phyloP scores from a whole-genome alignment of 37 sponge, comb jelly and placozoan genomes.

The Chondrosia reniformis region DNA sequence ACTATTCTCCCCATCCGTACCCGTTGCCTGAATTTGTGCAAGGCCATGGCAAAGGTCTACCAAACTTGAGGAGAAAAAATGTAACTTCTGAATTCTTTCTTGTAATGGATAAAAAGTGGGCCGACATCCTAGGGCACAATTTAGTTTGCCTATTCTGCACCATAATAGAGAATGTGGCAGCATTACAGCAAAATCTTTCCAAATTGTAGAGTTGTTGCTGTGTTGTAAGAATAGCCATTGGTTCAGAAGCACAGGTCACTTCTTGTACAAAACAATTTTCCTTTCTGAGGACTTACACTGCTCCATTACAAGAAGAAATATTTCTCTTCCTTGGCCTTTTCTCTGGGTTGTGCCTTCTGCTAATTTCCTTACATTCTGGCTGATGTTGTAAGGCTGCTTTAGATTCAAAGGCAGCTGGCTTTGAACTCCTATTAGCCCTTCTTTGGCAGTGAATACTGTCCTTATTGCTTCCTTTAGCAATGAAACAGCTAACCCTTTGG shows the following conservation, averaged over 20 bases:
- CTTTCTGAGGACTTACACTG: neutral
- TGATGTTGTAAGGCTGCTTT: constrained; percentile 21
- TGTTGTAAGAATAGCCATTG: neutral
- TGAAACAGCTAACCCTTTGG: neutral
- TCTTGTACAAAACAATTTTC: neutral
- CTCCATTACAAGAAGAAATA: neutral
- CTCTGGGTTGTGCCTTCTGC: neutral
- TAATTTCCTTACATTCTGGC: neutral
- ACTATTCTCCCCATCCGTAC: constrained; percentile 15
- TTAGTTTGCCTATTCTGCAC: neutral
- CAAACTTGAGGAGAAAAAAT: constrained; percentile 20
- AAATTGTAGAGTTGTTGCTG: neutral
- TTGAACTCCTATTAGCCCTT: neutral
- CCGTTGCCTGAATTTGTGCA: neutral
- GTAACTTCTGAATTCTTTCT: constrained; percentile 13
- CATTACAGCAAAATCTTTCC: neutral
- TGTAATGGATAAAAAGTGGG: constrained; percentile 3
- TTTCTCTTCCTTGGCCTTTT: constrained; percentile 4
- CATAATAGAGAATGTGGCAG: neutral
- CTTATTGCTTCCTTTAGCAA: constrained; percentile 14
- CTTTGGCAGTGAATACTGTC: neutral
- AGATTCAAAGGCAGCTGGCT: neutral
- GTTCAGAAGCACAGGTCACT: constrained; percentile 3
- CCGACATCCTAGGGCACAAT: neutral
- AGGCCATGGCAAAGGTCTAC: neutral